These are phyloP conservation scores for Sturmia bella DNA, from an alignment of 2,888 invertebrate genomes.

Conservation along the genomic window DNA sequence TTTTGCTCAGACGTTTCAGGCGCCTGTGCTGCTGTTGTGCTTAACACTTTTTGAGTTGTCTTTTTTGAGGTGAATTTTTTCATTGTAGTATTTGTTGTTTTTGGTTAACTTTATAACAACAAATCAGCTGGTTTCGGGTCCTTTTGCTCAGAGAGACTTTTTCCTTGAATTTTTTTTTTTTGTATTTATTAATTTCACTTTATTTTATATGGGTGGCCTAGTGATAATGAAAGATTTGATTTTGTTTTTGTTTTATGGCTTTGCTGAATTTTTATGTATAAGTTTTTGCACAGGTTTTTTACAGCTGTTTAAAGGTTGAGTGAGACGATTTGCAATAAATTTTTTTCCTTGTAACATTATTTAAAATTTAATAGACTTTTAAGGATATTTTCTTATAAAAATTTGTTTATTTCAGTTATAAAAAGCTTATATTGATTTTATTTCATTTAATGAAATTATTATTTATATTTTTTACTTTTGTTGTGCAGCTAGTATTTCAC, in stretches of 20 bases:
- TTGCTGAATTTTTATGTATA: slow-evolving; percentile 47
- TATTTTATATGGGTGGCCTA: slow-evolving; percentile 65
- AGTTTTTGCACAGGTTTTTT: slow-evolving; percentile 30
- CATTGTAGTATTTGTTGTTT: slow-evolving; percentile 2
- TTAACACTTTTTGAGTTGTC: not conserved
- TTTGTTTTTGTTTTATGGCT: slow-evolving; percentile 36
- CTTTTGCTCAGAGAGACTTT: slow-evolving; percentile 27
- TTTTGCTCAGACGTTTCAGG: slow-evolving; percentile 7
- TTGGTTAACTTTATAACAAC: slow-evolving; percentile 1
- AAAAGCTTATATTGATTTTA: slow-evolving; percentile 1
- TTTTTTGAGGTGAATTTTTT: not conserved
- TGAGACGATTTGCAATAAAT: slow-evolving; percentile 24
- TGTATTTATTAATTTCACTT: slow-evolving; percentile 47
- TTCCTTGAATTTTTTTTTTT: not conserved
- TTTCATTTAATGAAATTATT: not conserved
- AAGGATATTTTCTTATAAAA: slow-evolving; percentile 10
- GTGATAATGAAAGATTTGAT: slow-evolving; percentile 68
- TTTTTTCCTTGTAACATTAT: slow-evolving; percentile 27
- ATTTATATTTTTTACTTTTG: not conserved
- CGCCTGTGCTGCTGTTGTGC: slow-evolving; percentile 10
- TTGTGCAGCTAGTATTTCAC: slow-evolving; percentile 13
- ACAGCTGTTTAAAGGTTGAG: slow-evolving; percentile 60
- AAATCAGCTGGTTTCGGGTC: slow-evolving; percentile 48
- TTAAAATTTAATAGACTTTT: slow-evolving; percentile 24
- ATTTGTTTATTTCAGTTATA: not conserved